Percentiles rank a stretch among this genome's conserved stretches.
Evolutionary conservation across 2,888 invertebrate genomes (phyloP).

Genomic region (Nemoura dubitans): DNA sequence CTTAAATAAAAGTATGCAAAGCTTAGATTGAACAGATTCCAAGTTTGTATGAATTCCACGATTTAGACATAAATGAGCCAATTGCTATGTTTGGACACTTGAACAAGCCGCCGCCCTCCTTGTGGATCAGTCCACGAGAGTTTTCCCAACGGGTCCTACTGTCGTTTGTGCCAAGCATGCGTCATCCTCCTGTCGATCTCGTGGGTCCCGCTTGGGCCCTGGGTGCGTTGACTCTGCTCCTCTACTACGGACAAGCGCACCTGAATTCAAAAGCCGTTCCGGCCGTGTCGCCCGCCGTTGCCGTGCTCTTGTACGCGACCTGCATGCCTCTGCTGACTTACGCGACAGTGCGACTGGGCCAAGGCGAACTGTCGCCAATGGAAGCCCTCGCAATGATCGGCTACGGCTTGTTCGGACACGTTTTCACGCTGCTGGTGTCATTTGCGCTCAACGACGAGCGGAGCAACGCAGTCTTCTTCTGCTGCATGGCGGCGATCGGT

Average conservation of each 20-base stretch:
- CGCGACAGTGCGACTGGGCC: slow-evolving; percentile 57
- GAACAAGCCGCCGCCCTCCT: neutral
- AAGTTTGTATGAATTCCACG: too few relatives aligned
- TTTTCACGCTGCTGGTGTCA: slow-evolving; percentile 60
- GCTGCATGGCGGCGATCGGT: slow-evolving; percentile 61
- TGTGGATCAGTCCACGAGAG: neutral
- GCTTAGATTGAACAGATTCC: too few relatives aligned
- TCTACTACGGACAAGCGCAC: slow-evolving; percentile 59
- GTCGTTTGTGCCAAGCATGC: slow-evolving; percentile 60
- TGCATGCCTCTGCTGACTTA: slow-evolving; percentile 58
- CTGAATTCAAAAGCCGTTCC: slow-evolving; percentile 55
- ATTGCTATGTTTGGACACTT: neutral
- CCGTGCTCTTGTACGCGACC: slow-evolving; percentile 57
- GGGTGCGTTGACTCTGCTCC: slow-evolving; percentile 57
- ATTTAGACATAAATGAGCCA: too few relatives aligned
- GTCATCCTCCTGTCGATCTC: slow-evolving; percentile 59
- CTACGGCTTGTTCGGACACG: slow-evolving; percentile 63
- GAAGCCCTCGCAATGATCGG: slow-evolving; percentile 61
- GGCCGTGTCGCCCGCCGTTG: slow-evolving; percentile 56
- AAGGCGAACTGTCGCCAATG: slow-evolving; percentile 57
- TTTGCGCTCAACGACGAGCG: slow-evolving; percentile 60
- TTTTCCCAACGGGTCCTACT: slow-evolving; percentile 56
- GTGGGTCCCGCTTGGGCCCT: slow-evolving; percentile 60
- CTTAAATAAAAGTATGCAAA: too few relatives aligned
- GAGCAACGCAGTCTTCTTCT: slow-evolving; percentile 62